phyloP scores from a whole-genome alignment of 1,140 invertebrate genomes.

The Octopus sinensis region DNA sequence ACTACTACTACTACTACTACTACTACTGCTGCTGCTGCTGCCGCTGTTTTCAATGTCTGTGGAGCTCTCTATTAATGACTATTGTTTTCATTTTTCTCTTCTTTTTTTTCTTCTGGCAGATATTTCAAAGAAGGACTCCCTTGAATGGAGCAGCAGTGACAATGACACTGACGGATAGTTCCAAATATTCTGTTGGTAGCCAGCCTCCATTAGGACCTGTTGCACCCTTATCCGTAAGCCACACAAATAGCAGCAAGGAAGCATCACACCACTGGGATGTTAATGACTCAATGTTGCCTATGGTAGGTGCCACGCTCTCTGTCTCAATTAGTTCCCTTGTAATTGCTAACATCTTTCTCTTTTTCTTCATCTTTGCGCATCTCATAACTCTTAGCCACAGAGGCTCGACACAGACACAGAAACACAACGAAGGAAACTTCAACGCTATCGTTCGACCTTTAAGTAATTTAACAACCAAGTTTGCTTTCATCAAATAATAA shows the following conservation, averaged over 20 bases:
- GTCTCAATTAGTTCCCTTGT: background rate
- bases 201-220: conserved; percentile 14
- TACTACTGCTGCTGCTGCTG: background rate
- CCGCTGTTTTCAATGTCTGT: background rate
- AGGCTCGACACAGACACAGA: no score
- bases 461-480: no score
- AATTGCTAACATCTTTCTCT: background rate
- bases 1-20: conserved; percentile 7
- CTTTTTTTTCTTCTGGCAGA: background rate
- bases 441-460: no score
- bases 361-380: background rate
- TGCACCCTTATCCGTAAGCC: conserved; percentile 22
- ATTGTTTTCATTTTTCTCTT: no score
- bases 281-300: conserved; percentile 47
- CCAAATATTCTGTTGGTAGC: conserved; percentile 28
- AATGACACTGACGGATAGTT: conserved; percentile 39
- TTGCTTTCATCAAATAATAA: no score
- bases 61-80: background rate
- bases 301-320: conserved; percentile 29
- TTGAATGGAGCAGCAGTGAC: background rate
- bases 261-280: conserved; percentile 48
- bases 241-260: conserved; percentile 20
- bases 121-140: background rate
- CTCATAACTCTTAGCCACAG: background rate
- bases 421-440: no score